phyloP scores from a whole-genome alignment of 2,888 invertebrate genomes.

The Elgonia sp. region DNA sequence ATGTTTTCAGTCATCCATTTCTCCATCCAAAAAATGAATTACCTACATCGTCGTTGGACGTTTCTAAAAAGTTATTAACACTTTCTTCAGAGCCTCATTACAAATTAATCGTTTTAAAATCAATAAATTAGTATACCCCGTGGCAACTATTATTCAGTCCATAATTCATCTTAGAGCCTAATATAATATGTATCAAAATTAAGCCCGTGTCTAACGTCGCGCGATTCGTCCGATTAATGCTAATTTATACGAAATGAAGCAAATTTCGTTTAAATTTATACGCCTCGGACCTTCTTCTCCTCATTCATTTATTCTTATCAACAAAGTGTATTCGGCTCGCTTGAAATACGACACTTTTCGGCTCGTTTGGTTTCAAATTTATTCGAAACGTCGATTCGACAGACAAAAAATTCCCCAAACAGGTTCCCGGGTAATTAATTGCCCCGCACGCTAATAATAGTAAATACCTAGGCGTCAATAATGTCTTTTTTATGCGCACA shows the following conservation, averaged over 20 bases:
- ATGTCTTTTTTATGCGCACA: constrained; percentile 37
- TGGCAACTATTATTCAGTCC: constrained; percentile 26
- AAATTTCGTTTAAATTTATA: constrained; percentile 60
- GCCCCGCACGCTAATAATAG: constrained; percentile 51
- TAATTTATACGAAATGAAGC: constrained; percentile 65
- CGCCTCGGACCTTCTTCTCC: constrained; percentile 2
- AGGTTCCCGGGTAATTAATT: constrained; percentile 59
- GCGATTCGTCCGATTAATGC: constrained; percentile 56
- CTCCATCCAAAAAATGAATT: background rate
- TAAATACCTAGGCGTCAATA: constrained; percentile 45
- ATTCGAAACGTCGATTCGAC: constrained; percentile 44
- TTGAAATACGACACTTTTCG: constrained; percentile 68
- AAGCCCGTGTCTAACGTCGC: constrained; percentile 32
- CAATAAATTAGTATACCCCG: constrained; percentile 15
- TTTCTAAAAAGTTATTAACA: constrained; percentile 24
- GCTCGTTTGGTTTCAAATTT: constrained; percentile 65
- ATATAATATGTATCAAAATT: constrained; percentile 66
- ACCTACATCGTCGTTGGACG: background rate
- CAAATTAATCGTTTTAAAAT: constrained; percentile 51
- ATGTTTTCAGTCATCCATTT: too few relatives aligned
- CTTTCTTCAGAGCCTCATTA: constrained; percentile 34
- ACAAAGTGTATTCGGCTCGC: constrained; percentile 47
- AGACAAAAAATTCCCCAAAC: constrained; percentile 44
- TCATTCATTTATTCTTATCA: constrained; percentile 67
- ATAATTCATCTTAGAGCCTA: constrained; percentile 49